Conservation (phyloP, 2,113 vertebrate species). For the Hemichromis elongatus region DNA sequence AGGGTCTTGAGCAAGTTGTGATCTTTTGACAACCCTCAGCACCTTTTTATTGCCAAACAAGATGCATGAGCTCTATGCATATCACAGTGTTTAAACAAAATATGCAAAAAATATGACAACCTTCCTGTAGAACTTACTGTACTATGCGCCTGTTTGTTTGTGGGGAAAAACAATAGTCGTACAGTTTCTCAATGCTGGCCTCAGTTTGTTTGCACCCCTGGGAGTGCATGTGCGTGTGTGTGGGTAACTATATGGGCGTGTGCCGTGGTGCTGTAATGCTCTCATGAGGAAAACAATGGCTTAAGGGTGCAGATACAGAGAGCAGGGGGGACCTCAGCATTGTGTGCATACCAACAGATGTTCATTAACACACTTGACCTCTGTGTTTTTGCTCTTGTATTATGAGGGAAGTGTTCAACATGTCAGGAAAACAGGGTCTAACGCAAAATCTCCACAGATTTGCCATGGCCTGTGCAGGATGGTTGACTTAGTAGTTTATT, state of each 20-base stretch:
- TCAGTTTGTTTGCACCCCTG: background rate
- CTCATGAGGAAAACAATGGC: slow-evolving; percentile 1
- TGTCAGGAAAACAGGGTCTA: background rate
- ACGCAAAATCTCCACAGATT: background rate
- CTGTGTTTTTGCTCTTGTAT: background rate
- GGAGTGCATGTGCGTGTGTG: background rate
- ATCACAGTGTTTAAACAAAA: background rate
- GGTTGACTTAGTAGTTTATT: background rate
- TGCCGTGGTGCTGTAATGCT: slow-evolving; percentile 19
- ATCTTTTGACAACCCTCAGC: background rate
- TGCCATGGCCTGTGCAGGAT: background rate
- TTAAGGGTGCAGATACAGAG: background rate
- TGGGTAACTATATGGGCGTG: background rate
- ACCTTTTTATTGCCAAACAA: background rate
- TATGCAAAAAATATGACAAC: background rate
- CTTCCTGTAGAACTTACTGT: background rate
- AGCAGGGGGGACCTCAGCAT: background rate
- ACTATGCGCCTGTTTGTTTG: background rate
- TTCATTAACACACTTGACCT: slow-evolving; percentile 21
- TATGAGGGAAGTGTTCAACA: background rate
- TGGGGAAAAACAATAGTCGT: background rate
- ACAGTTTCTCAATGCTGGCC: background rate
- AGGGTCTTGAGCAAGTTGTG: background rate
- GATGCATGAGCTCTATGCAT: background rate
- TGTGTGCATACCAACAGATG: slow-evolving; percentile 36